These are phyloP conservation scores for Psittacula echo DNA, from an alignment of 2,797 vertebrate species.

Conservation along the genomic window DNA sequence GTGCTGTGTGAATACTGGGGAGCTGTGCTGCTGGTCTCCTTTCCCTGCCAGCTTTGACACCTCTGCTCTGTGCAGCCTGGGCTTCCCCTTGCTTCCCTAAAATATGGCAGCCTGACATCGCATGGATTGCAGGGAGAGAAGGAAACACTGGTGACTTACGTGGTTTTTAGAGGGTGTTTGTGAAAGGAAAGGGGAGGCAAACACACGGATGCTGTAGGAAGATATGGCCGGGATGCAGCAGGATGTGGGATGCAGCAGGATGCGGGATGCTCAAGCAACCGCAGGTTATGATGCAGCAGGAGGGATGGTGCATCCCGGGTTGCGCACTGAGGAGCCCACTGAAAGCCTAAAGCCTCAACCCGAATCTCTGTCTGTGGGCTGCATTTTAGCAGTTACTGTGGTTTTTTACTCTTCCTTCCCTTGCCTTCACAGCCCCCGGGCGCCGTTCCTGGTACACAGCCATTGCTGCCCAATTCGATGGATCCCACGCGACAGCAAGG, in stretches of 20 bases:
- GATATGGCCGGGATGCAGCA: background rate
- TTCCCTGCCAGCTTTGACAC: background rate
- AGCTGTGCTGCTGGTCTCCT: background rate
- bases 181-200: background rate
- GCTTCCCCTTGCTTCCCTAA: background rate
- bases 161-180: background rate
- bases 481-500: constrained; percentile 98
- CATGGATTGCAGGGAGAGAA: fast-evolving
- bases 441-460: constrained; percentile 95
- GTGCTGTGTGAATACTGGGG: background rate
- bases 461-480: constrained; percentile 96
- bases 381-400: background rate
- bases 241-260: background rate
- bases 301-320: background rate
- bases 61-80: fast-evolving
- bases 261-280: background rate
- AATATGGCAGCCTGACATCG: fast-evolving
- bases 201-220: background rate
- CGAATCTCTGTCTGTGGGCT: background rate
- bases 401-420: background rate
- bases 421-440: constrained; percentile 87
- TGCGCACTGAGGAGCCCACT: background rate
- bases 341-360: background rate
- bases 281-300: background rate
- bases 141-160: fast-evolving